phyloP scores from a whole-genome alignment of 1,140 invertebrate genomes.

The Solen grandis region DNA sequence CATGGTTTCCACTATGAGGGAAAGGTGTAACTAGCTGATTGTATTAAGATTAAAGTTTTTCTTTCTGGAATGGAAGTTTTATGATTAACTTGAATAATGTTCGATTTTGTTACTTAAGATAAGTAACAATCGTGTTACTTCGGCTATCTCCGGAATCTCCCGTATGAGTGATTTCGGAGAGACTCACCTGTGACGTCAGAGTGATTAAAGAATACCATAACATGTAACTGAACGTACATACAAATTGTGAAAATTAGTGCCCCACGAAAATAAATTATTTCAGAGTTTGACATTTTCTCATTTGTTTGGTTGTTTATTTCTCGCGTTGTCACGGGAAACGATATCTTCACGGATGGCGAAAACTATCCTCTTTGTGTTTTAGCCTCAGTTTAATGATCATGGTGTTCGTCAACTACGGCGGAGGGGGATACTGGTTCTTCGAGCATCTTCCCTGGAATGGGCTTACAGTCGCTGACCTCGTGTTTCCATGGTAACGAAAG shows the following conservation, averaged over 20 bases:
- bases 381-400: slow-evolving; percentile 82
- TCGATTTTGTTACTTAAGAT: too few relatives aligned
- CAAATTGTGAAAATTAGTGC: background rate
- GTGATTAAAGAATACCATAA: background rate
- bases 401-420: slow-evolving; percentile 95
- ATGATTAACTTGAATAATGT: too few relatives aligned
- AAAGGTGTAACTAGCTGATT: too few relatives aligned
- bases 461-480: slow-evolving; percentile 93
- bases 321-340: background rate
- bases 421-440: slow-evolving; percentile 94
- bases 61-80: too few relatives aligned
- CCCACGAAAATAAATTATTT: background rate
- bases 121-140: too few relatives aligned
- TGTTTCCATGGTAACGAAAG: slow-evolving; percentile 90
- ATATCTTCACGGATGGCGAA: background rate
- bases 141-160: too few relatives aligned
- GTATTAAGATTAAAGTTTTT: too few relatives aligned
- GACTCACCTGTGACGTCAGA: too few relatives aligned
- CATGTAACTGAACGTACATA: background rate
- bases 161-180: too few relatives aligned
- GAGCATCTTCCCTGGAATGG: slow-evolving; percentile 97
- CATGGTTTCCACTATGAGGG: too few relatives aligned
- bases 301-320: background rate
- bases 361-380: background rate
- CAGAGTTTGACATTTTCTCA: background rate